phyloP scores from a whole-genome alignment of 2,888 invertebrate species.

The Acanthacorydalis orientalis region DNA sequence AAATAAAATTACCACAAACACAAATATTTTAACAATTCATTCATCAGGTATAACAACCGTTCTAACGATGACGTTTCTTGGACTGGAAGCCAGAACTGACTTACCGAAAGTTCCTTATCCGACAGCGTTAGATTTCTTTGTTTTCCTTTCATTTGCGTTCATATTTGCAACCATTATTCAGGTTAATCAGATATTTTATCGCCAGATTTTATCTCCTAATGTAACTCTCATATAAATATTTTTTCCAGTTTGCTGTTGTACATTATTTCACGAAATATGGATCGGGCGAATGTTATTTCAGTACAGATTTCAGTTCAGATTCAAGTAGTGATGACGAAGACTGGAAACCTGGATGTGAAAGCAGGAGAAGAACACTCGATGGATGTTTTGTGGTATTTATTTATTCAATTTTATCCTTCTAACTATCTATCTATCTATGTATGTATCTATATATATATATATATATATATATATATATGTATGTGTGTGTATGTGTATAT shows the following conservation, averaged over 20 bases:
- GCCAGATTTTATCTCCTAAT: not conserved
- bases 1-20: not conserved
- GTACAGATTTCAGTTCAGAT: slow-evolving; percentile 42
- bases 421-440: not conserved
- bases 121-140: slow-evolving; percentile 73
- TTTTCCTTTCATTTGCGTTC: slow-evolving; percentile 63
- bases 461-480: too few species aligned
- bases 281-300: slow-evolving; percentile 61
- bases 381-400: not conserved
- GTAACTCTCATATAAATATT: slow-evolving; percentile 7
- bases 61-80: slow-evolving; percentile 69
- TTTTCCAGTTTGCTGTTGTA: slow-evolving; percentile 53
- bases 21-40: not conserved
- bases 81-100: slow-evolving; percentile 62
- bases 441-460: too few species aligned
- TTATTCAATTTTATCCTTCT: not conserved
- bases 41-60: slow-evolving; percentile 60
- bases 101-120: slow-evolving; percentile 73
- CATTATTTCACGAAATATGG: slow-evolving; percentile 76
- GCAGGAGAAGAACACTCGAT: slow-evolving; percentile 5
- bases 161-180: slow-evolving; percentile 69
- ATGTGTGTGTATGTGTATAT: too few species aligned
- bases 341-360: slow-evolving; percentile 11
- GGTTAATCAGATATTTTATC: slow-evolving; percentile 17
- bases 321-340: slow-evolving; percentile 38